Conservation (phyloP, 2,797 vertebrate species). For the Xenops minutus region DNA sequence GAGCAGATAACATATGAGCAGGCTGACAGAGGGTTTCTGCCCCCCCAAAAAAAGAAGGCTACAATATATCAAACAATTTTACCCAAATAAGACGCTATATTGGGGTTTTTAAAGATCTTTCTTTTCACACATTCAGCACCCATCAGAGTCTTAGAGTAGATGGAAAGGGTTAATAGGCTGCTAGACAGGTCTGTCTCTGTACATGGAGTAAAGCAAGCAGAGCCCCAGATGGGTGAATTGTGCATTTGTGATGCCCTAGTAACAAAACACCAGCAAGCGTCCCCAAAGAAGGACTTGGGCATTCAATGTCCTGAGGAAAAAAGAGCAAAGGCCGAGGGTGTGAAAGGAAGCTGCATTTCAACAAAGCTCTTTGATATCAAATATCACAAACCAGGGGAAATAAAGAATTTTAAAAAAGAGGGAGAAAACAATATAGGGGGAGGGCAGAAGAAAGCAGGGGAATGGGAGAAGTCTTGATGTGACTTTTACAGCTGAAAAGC, state of each 20-base stretch:
- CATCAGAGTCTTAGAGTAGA: not conserved
- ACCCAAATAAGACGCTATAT: not conserved
- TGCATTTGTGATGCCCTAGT: not conserved
- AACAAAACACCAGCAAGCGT: not conserved
- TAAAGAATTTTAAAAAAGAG: not conserved
- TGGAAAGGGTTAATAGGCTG: not conserved
- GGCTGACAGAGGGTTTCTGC: not conserved
- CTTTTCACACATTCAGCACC: not conserved
- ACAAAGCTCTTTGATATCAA: not conserved
- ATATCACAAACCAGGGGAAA: not conserved
- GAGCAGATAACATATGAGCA: not conserved
- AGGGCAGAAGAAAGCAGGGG: not conserved
- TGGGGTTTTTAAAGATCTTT: not conserved
- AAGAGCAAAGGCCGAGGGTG: not conserved
- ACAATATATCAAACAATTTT: not conserved
- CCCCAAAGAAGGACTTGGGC: not conserved
- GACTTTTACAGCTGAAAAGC: not conserved
- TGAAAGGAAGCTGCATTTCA: not conserved
- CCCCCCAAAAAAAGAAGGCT: not conserved
- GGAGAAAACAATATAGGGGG: not conserved
- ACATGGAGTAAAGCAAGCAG: not conserved
- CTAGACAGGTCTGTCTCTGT: not conserved
- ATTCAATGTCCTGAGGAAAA: not conserved
- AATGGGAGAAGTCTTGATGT: not conserved
- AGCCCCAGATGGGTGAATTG: rapidly evolving